Percentiles rank a stretch among this genome's conserved stretches.
Conservation (phyloP, 2,113 vertebrate species). For the Rhabdomys dilectus region DNA sequence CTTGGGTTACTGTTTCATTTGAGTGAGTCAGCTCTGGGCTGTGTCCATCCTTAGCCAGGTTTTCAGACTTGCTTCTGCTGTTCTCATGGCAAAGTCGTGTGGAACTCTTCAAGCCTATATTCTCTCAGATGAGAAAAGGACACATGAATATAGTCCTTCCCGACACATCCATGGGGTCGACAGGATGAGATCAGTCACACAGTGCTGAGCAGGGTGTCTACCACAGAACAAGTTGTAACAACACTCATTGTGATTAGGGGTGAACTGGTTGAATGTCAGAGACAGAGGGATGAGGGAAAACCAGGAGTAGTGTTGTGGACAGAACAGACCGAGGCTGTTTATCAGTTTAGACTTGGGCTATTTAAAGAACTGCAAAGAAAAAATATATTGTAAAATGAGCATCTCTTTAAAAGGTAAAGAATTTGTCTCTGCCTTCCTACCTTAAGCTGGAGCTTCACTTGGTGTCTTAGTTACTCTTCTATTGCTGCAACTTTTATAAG, state of each 20-base stretch:
- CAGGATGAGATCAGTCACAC: fast-evolving
- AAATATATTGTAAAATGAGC: slow-evolving; percentile 1
- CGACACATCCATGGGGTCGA: fast-evolving
- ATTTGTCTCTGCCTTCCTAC: neutral
- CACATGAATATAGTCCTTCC: neutral
- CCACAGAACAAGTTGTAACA: neutral
- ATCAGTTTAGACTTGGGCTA: neutral
- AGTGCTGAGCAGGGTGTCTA: neutral
- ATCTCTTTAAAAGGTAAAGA: neutral
- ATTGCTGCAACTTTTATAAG: neutral
- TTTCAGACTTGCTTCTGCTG: neutral
- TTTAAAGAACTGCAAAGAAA: neutral
- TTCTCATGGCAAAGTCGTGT: neutral
- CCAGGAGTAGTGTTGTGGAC: fast-evolving
- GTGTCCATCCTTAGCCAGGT: neutral
- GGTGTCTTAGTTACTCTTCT: neutral
- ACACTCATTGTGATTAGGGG: fast-evolving
- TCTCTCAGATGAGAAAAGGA: neutral
- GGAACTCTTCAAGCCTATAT: neutral
- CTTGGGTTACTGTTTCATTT: fast-evolving
- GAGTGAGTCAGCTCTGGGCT: neutral
- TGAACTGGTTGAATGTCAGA: neutral
- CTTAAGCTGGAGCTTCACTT: neutral
- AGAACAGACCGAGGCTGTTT: fast-evolving
- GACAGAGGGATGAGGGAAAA: neutral